These are phyloP conservation scores for Rhinopomastus cyanomelas DNA, from an alignment of 2,113 vertebrate genomes.

Conservation along the genomic window DNA sequence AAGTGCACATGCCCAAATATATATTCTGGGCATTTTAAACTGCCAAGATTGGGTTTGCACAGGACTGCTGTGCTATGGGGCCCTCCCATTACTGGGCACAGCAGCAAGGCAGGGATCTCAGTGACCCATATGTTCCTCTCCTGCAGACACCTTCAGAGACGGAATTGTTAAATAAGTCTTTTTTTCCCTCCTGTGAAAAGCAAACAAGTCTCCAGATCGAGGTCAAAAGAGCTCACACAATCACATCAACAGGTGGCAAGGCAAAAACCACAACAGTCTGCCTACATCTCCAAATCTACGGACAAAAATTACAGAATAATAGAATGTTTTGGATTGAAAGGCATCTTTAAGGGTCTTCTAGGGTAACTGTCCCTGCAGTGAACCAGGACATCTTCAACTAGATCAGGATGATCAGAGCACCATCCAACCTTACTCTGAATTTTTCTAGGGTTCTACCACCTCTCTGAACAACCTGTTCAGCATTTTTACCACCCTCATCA, in stretches of 20 bases:
- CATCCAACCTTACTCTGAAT: neutral
- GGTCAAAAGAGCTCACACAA: neutral
- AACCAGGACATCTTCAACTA: neutral
- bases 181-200: neutral
- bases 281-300: neutral
- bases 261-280: neutral
- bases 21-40: neutral
- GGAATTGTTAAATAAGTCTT: neutral
- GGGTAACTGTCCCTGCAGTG: neutral
- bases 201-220: neutral
- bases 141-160: accelerated
- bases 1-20: accelerated
- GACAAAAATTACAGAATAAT: neutral
- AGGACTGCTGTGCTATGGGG: neutral
- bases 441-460: neutral
- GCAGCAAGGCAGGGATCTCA: neutral
- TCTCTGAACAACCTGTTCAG: neutral
- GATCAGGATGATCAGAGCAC: neutral
- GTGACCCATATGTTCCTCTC: accelerated
- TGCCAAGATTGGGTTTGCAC: neutral
- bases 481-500: accelerated
- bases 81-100: neutral
- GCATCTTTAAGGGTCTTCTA: neutral
- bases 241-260: neutral
- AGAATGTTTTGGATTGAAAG: neutral